Evolutionary conservation across 2,113 vertebrate species (phyloP).

Genomic region (Onychostruthus taczanowskii): DNA sequence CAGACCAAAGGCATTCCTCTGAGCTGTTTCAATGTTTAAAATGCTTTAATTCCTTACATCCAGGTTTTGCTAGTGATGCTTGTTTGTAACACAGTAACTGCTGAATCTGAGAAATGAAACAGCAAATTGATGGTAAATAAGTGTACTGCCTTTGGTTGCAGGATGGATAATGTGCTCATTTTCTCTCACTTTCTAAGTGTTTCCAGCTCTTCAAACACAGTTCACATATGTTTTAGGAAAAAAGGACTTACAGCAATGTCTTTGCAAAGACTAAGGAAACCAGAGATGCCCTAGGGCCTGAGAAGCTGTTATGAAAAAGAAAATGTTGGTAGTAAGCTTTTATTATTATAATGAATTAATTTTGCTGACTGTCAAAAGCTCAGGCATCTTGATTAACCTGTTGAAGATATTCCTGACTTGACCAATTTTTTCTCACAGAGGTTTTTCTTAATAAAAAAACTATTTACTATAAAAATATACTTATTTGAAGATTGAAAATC

Average conservation of each 20-base stretch:
- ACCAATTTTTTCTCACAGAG: background rate
- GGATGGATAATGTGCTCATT: background rate
- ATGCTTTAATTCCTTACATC: background rate
- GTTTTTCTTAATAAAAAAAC: background rate
- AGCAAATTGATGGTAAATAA: background rate
- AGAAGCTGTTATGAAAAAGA: background rate
- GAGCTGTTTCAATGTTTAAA: background rate
- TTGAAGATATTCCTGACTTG: background rate
- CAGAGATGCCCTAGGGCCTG: background rate
- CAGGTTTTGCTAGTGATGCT: background rate
- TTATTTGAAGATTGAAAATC: background rate
- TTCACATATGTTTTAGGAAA: background rate
- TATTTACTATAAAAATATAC: background rate
- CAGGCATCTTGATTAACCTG: background rate
- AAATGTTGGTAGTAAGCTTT: background rate
- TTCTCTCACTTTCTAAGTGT: background rate
- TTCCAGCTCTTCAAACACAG: background rate
- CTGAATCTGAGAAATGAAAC: background rate
- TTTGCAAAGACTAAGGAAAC: background rate
- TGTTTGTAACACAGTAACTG: background rate
- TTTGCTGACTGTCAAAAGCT: background rate
- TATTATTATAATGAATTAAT: background rate
- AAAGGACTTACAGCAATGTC: background rate
- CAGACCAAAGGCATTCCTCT: background rate
- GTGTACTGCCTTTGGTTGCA: background rate